Percentiles rank a stretch among this genome's conserved stretches.
Conservation (phyloP, 2,888 invertebrate species). For the Melanophora roralis region DNA sequence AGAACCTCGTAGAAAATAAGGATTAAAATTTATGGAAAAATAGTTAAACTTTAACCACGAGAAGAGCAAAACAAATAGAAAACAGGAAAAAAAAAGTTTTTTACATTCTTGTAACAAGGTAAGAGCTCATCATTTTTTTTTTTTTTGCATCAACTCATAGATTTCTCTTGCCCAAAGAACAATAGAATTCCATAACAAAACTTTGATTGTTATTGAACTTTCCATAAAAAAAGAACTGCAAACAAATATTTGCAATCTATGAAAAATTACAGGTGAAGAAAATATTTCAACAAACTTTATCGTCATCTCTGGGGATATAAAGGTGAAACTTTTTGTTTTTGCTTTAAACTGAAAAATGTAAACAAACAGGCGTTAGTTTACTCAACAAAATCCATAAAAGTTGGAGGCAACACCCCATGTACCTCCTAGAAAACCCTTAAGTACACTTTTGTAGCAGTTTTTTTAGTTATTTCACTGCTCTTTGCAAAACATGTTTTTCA, state of each 20-base stretch:
- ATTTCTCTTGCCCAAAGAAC: background rate
- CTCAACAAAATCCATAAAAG: background rate
- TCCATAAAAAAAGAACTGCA: background rate
- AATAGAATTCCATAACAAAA: constrained; percentile 14
- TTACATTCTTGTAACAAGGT: background rate
- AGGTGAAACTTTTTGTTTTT: background rate
- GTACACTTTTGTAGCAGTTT: background rate
- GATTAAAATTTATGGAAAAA: background rate
- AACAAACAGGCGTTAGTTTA: constrained; percentile 29
- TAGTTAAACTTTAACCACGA: background rate
- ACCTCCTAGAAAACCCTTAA: background rate
- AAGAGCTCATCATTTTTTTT: background rate
- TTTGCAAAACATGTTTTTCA: too few relatives aligned
- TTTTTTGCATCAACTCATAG: background rate
- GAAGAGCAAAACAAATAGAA: background rate
- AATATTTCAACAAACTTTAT: constrained; percentile 1
- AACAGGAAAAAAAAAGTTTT: background rate
- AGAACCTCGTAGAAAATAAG: too few relatives aligned
- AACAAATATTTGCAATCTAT: background rate
- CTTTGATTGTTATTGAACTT: constrained; percentile 38
- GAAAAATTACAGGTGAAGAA: constrained; percentile 3
- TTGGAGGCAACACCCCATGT: background rate
- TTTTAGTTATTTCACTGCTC: too few relatives aligned
- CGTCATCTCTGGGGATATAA: constrained; percentile 25
- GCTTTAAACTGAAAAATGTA: background rate